Percentiles rank a stretch among this genome's conserved stretches.
phyloP scores from a whole-genome alignment of 2,113 vertebrate genomes.

The Tychaedon coryphoeus region DNA sequence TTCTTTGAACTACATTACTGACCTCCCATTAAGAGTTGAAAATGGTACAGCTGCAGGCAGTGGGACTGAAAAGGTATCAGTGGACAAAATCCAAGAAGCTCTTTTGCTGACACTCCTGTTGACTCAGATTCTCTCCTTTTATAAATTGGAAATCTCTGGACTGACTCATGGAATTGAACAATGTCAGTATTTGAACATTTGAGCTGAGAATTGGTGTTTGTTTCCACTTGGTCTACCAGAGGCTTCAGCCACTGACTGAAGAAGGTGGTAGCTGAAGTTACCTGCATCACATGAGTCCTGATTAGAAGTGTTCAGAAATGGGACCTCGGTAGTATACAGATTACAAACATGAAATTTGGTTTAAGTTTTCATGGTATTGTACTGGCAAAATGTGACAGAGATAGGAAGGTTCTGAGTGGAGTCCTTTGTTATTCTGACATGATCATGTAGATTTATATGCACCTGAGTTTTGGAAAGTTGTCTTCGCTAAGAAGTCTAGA shows the following conservation, averaged over 20 bases:
- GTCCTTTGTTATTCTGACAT: not conserved
- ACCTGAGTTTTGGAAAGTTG: not conserved
- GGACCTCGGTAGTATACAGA: rapidly evolving
- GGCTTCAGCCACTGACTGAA: not conserved
- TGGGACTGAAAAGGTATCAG: not conserved
- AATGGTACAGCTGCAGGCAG: not conserved
- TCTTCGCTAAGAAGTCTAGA: not conserved
- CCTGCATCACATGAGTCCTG: not conserved
- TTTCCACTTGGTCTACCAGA: not conserved
- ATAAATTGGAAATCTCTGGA: not conserved
- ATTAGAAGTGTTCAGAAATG: not conserved
- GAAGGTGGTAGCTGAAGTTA: not conserved
- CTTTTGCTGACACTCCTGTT: not conserved
- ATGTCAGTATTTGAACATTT: not conserved
- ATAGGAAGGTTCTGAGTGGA: not conserved
- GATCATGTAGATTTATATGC: rapidly evolving
- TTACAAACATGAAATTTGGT: not conserved
- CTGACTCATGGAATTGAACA: not conserved
- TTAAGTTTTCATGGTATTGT: not conserved
- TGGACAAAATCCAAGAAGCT: not conserved
- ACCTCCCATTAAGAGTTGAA: not conserved
- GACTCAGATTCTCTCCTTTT: not conserved
- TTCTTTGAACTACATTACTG: not conserved
- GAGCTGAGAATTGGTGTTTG: not conserved
- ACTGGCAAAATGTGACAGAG: not conserved